phyloP scores from a whole-genome alignment of 2,797 vertebrate genomes.

The Chelmon rostratus region DNA sequence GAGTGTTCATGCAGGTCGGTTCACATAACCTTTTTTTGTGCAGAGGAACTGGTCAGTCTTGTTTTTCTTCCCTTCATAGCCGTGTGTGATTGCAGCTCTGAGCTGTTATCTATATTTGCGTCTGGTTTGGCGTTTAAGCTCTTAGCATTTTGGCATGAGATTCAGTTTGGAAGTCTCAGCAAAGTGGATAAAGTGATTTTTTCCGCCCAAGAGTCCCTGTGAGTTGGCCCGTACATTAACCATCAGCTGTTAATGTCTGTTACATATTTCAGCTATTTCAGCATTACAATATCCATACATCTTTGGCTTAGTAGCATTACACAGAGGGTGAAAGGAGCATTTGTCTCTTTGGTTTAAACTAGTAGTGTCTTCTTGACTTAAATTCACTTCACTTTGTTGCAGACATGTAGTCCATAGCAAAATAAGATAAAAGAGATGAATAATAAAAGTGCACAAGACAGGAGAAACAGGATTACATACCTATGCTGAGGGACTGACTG shows the following conservation, averaged over 20 bases:
- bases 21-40: constrained; percentile 78
- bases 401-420: constrained; percentile 13
- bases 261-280: constrained; percentile 16
- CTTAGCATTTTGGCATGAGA: constrained; percentile 11
- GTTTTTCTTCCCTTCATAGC: constrained; percentile 43
- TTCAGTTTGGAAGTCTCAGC: constrained; percentile 8
- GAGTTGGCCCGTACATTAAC: constrained; percentile 11
- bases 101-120: constrained; percentile 23
- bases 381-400: constrained; percentile 12
- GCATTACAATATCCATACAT: constrained; percentile 35
- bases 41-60: constrained; percentile 46
- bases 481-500: constrained; percentile 15
- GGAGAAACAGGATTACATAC: constrained; percentile 19
- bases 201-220: background rate
- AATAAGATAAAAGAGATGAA: constrained; percentile 35
- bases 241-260: constrained; percentile 18
- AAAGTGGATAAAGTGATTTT: background rate
- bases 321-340: constrained; percentile 28
- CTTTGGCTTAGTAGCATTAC: constrained; percentile 22
- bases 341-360: constrained; percentile 36
- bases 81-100: constrained; percentile 1
- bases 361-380: constrained; percentile 26
- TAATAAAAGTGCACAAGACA: constrained; percentile 13
- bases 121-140: constrained; percentile 19
- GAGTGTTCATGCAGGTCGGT: constrained; percentile 58